These are phyloP conservation scores for Orthosia cruda DNA, from an alignment of 2,888 invertebrate genomes.

Conservation along the genomic window DNA sequence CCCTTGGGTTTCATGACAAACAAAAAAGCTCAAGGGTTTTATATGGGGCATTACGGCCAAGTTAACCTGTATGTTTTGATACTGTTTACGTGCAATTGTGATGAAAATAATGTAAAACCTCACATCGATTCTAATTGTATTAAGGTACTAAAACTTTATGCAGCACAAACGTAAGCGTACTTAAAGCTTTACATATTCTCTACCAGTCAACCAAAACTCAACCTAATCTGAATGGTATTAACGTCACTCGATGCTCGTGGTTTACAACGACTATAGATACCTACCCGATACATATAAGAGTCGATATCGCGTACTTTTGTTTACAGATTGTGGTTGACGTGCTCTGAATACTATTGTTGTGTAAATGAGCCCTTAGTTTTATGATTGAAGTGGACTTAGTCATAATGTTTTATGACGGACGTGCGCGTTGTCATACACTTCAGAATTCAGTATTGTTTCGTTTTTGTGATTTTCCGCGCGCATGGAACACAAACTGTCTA, in stretches of 20 bases:
- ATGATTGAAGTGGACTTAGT: slow-evolving; percentile 13
- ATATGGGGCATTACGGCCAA: too few species aligned
- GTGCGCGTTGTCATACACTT: not conserved
- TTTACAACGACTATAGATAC: not conserved
- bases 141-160: too few species aligned
- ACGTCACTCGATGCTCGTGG: not conserved
- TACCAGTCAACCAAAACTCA: too few species aligned
- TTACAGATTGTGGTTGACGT: not conserved
- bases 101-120: not conserved
- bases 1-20: too few species aligned
- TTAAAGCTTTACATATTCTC: too few species aligned
- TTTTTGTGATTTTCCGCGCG: not conserved
- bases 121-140: too few species aligned
- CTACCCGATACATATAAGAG: not conserved
- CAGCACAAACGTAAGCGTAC: too few species aligned
- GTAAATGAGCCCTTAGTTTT: slow-evolving; percentile 19
- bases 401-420: slow-evolving; percentile 11
- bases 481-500: not conserved
- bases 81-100: too few species aligned
- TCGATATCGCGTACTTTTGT: too few species aligned
- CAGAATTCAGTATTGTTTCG: not conserved
- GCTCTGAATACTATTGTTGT: not conserved
- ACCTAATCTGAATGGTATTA: not conserved
- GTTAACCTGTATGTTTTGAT: too few species aligned
- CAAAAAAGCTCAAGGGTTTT: too few species aligned